Percentiles rank a stretch among this genome's conserved stretches.
phyloP scores from a whole-genome alignment of 2,797 vertebrate genomes.

The Rhincodon typus region DNA sequence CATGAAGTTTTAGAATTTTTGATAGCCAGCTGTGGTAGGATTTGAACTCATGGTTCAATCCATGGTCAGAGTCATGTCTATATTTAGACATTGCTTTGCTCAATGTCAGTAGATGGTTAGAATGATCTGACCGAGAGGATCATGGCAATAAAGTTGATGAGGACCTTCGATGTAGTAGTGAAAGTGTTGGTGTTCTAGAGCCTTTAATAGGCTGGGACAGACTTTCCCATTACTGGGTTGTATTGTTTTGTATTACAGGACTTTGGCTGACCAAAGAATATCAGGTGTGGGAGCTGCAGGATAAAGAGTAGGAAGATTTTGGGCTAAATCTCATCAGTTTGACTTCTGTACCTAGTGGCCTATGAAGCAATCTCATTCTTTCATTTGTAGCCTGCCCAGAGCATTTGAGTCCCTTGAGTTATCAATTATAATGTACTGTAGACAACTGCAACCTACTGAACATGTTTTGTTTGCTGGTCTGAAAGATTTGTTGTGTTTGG shows the following conservation, averaged over 20 bases:
- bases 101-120: neutral
- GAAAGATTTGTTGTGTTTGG: neutral
- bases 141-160: neutral
- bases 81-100: neutral
- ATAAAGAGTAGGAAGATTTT: neutral
- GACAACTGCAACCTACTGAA: too few species aligned
- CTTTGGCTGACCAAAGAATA: neutral
- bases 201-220: neutral
- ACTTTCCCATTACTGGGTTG: neutral
- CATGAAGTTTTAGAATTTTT: neutral
- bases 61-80: neutral
- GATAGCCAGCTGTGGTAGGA: neutral
- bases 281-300: neutral
- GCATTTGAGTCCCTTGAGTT: neutral
- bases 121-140: neutral
- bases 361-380: neutral
- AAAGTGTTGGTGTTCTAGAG: neutral
- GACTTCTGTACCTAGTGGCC: neutral
- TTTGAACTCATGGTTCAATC: neutral
- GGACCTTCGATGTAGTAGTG: neutral
- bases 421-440: neutral
- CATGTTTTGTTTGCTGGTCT: neutral
- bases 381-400: neutral
- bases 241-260: neutral
- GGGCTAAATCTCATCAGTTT: neutral